Percentiles rank a stretch among this genome's conserved stretches.
phyloP scores from a whole-genome alignment of 2,113 vertebrate species.

The Scatophagus argus region DNA sequence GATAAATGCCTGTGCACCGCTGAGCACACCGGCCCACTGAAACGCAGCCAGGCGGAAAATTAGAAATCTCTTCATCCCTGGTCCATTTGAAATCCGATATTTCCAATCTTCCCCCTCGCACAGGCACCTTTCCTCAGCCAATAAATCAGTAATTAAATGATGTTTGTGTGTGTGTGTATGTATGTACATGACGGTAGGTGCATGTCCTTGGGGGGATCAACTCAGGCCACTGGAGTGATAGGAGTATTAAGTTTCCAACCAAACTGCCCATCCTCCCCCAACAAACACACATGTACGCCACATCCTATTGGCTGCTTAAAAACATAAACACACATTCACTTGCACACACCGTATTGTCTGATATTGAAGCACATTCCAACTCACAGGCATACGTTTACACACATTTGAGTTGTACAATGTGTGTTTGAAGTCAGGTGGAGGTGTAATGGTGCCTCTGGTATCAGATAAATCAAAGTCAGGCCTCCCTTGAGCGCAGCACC shows the following conservation, averaged over 20 bases:
- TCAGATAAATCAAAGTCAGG: slow-evolving; percentile 67
- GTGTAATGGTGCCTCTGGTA: slow-evolving; percentile 53
- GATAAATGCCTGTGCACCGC: slow-evolving; percentile 74
- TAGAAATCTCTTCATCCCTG: slow-evolving; percentile 85
- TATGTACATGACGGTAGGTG: slow-evolving; percentile 42
- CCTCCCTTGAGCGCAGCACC: slow-evolving; percentile 31
- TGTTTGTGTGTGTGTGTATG: slow-evolving; percentile 39
- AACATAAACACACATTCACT: neutral
- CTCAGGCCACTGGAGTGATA: slow-evolving; percentile 8
- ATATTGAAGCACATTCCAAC: neutral
- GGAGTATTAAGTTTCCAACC: slow-evolving; percentile 19
- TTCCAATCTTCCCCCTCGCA: slow-evolving; percentile 65
- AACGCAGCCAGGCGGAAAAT: slow-evolving; percentile 84
- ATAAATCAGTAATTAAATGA: slow-evolving; percentile 81
- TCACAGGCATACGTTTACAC: neutral
- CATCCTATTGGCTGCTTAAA: neutral
- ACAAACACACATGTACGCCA: neutral
- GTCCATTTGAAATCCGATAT: slow-evolving; percentile 84
- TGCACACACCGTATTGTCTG: neutral
- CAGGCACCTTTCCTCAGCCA: slow-evolving; percentile 62
- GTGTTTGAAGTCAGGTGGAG: slow-evolving; percentile 43
- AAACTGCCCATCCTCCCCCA: neutral
- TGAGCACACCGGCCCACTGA: slow-evolving; percentile 65
- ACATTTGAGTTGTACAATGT: neutral
- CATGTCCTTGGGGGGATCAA: slow-evolving; percentile 47